Base-by-base conservation (phyloP, 2,113 vertebrate genomes). In the Smithornis capensis region DNA sequence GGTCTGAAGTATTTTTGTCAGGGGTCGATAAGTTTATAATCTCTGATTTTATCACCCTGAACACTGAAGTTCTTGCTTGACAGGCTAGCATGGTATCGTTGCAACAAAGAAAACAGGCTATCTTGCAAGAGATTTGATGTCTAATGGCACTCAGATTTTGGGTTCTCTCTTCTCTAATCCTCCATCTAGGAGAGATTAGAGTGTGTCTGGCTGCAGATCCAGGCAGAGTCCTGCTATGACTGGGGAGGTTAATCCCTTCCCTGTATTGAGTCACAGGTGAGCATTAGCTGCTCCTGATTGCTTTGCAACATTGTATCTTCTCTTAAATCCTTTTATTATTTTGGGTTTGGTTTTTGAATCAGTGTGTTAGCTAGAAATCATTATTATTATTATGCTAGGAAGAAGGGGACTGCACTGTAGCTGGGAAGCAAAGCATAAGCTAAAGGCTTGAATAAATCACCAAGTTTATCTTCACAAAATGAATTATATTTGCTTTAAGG, bases 111-210 rank as follows among this genome's bases (percentile, higher is more conserved):
- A 67, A 63, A 47, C 1, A 8, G 49, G 4, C 24, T 77, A 1
- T 62, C 18, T 44, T 78, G 17, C 47, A 44, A 37, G n/a, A 50
- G 40, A 38, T 65, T 76, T 49, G 12, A 33, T 62, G n/a, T 79
- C 10, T 68, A 60, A 35, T 78, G 44, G 62, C 57, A 33, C 79
- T 82, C 65, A 79, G 65, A 95, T 78, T 94, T 83, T 68, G 35
- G 19, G 23, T 55, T 92, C 47, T 35, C 14, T 82, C 49, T 75
- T 60, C 74, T 85, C 0, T 93, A 95, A 87, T 90, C 85, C 22
- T 80, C 28, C 37, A 49, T 65, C 31, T 53, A 76, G 70, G 53
- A 85, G 44, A 85, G 87, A 52, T 95, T 47, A 85, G 77, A 12
- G 21, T 68, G 29, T 80, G 64, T 78, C 65, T 91, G 31, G 22